Conservation (phyloP, 2,113 vertebrate species). For the Desmodus rotundus region DNA sequence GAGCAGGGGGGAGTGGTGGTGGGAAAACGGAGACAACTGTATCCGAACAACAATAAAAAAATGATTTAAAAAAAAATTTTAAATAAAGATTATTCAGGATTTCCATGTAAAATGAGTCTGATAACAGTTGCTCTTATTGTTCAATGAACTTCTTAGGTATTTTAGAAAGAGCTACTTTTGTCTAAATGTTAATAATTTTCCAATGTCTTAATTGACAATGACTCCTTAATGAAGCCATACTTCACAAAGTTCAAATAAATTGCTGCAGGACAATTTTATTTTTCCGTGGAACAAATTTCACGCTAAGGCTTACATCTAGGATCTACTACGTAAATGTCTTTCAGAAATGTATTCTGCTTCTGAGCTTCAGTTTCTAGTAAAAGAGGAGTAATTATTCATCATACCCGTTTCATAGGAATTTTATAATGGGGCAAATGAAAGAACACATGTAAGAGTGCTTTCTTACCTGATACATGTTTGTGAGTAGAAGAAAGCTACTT, state of each 20-base stretch:
- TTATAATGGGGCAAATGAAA: not conserved
- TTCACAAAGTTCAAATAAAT: not conserved
- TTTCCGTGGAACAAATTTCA: not conserved
- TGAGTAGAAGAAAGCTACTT: not conserved
- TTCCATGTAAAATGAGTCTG: not conserved
- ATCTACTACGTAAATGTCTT: not conserved
- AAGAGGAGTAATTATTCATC: not conserved
- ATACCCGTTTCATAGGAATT: not conserved
- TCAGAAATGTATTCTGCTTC: not conserved
- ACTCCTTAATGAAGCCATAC: not conserved
- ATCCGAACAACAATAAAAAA: no score
- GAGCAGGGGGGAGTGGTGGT: no score
- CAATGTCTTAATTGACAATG: not conserved
- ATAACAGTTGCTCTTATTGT: not conserved
- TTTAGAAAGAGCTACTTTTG: not conserved
- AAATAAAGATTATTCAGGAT: not conserved
- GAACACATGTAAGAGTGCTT: not conserved
- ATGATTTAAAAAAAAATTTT: no score
- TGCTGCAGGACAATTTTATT: not conserved
- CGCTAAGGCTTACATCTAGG: not conserved
- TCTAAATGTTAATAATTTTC: not conserved
- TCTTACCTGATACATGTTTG: not conserved
- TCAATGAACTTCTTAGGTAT: not conserved
- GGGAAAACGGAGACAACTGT: no score
- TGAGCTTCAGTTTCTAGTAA: not conserved